Conservation (phyloP, 2,113 vertebrate genomes). For the Cyanoliseus patagonus region DNA sequence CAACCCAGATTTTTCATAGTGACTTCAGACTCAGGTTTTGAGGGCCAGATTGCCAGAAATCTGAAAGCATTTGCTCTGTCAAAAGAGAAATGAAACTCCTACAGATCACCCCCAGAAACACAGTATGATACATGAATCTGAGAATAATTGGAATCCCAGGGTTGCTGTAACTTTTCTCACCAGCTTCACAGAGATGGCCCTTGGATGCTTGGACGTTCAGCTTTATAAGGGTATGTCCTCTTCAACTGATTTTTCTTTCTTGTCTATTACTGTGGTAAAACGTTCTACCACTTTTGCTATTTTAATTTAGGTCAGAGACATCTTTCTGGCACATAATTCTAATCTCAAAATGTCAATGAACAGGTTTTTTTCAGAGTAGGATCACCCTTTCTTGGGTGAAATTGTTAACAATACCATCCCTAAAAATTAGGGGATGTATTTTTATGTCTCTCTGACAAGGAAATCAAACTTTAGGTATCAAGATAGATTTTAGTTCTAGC, state of each 20-base stretch:
- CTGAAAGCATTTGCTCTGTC: not conserved
- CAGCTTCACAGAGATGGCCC: not conserved
- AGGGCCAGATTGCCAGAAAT: not conserved
- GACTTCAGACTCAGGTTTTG: not conserved
- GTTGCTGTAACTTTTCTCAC: not conserved
- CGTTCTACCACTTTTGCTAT: not conserved
- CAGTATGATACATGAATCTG: not conserved
- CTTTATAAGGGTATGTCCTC: not conserved
- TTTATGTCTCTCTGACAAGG: not conserved
- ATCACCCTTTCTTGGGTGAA: not conserved
- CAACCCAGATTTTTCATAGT: not conserved
- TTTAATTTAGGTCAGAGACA: not conserved
- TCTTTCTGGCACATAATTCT: not conserved
- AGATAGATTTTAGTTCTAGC: not conserved
- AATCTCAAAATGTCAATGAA: conserved; percentile 9
- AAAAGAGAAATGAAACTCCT: not conserved
- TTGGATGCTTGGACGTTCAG: not conserved
- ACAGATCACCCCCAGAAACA: not conserved
- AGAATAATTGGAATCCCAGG: not conserved
- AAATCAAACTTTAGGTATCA: not conserved
- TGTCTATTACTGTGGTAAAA: not conserved
- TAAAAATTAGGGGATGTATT: not conserved
- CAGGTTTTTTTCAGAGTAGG: not conserved
- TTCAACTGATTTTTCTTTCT: not conserved
- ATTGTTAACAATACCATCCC: not conserved